Conservation (phyloP, 2,113 vertebrate genomes). For the Uria lomvia region DNA sequence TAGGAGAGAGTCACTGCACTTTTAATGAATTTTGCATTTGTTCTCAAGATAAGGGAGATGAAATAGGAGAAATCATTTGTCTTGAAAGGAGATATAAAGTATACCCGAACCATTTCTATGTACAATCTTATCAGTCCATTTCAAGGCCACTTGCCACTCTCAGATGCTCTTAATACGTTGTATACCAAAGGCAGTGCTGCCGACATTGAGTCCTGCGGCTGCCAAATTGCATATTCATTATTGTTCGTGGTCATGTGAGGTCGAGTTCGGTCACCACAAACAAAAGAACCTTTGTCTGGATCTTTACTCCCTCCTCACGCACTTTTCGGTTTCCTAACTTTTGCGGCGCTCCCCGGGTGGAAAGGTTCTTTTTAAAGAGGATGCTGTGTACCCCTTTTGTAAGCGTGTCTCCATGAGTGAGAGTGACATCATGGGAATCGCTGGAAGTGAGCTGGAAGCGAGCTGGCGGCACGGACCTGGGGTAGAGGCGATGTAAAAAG, state of each 20-base stretch:
- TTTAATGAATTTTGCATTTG: constrained; percentile 19
- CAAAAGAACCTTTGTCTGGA: constrained; percentile 44
- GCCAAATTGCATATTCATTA: constrained; percentile 40
- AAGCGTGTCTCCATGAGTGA: not conserved
- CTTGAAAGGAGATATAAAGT: not conserved
- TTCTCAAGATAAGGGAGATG: constrained; percentile 8
- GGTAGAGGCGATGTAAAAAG: not conserved
- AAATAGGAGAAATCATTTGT: constrained; percentile 9
- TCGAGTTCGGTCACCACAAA: constrained; percentile 7
- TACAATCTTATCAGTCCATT: not conserved
- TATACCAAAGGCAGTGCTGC: not conserved
- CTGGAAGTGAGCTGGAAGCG: not conserved
- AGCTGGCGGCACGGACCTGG: not conserved
- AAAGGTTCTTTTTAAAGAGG: constrained; percentile 40
- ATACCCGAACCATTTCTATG: not conserved
- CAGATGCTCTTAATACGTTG: not conserved
- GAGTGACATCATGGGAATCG: constrained; percentile 57
- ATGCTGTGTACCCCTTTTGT: constrained; percentile 45
- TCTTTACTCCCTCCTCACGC: not conserved
- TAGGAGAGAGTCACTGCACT: not conserved
- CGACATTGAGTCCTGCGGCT: not conserved
- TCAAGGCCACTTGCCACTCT: not conserved
- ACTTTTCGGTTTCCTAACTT: constrained; percentile 41
- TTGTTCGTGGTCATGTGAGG: constrained; percentile 31
- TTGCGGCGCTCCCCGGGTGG: not conserved